Base-by-base conservation (phyloP, 2,888 invertebrate genomes). In the Acholoe squamosa region DNA sequence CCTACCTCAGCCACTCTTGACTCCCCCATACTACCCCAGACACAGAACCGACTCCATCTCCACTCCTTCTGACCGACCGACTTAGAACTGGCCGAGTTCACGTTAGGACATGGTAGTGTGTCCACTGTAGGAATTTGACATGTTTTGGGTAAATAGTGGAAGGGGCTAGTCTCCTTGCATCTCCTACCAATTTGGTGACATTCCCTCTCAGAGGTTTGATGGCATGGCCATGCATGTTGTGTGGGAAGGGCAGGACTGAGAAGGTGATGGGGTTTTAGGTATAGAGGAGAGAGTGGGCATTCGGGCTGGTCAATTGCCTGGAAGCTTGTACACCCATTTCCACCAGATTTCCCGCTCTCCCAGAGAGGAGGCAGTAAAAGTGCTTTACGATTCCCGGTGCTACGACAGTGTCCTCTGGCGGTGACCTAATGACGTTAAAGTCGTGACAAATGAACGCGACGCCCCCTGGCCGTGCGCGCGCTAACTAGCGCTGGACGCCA, bases 281-380 rank as follows among this genome's bases (percentile, higher is more conserved):
- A n/a, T n/a, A 16, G 76, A 25, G 76, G 76, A 3, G 31, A 71
- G 12, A 19, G 43, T 33, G 80, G 43, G 80, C 7, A 43, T 34
- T 16, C 0, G 19, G 80, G 80, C 1, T 80, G 80, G 80, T 80
- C 52, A 86, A 86, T 86, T 54, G 86, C 86, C 86, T 56, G 86
- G 86, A 86, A 86, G 52, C 86, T 56, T 56, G 86, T 86, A 52
- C 86, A 86, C 86, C 33, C 86, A 86, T 86, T 86, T 86, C 86
- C 86, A 52, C 86, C 52, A 86, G 86, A 86, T 86, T 86, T 86
- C 86, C 86, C 86, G 52, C 86, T 52, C 86, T 86, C 86, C 28
- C 25, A 28, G 28, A 25, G 28, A 56, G 86, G 86, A 52, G 86
- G 86, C 56, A 54, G 86, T 86, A 86, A 86, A 86, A 56, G 86